A percentile compares a stretch with the other conserved stretches of the same genome.
These are phyloP conservation scores for Rhabdomys pumilio DNA, from an alignment of 2,797 vertebrate genomes.

Conservation along the genomic window DNA sequence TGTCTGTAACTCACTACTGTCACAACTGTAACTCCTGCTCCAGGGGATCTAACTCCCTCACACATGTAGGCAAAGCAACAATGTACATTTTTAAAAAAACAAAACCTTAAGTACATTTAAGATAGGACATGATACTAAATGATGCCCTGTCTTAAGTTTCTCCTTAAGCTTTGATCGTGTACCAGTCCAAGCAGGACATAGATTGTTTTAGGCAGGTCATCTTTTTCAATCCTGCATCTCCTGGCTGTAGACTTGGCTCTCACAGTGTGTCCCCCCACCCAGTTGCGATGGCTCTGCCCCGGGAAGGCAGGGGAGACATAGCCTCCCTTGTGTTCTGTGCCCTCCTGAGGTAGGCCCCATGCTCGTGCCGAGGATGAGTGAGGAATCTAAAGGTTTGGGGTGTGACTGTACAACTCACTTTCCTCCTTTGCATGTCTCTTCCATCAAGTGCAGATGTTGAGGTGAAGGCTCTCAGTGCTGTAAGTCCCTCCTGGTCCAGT, in stretches of 20 bases:
- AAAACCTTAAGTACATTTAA: not conserved
- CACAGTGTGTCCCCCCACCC: not conserved
- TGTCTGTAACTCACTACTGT: not conserved
- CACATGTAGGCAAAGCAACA: not conserved
- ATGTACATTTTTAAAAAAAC: not conserved
- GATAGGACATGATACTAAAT: not conserved
- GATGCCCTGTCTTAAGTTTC: not conserved
- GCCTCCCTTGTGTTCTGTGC: not conserved
- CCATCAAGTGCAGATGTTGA: not conserved
- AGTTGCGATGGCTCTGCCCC: not conserved
- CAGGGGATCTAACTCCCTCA: not conserved
- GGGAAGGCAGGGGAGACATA: constrained; percentile 7
- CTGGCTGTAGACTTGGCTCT: not conserved
- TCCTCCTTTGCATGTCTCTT: constrained; percentile 37
- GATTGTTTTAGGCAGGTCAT: constrained; percentile 39
- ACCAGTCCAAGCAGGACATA: not conserved
- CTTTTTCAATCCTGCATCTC: not conserved
- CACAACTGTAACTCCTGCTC: not conserved
- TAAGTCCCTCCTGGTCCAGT: not conserved
- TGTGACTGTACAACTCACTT: not conserved
- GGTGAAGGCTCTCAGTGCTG: not conserved
- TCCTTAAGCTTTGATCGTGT: not conserved
- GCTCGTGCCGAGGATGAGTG: constrained; percentile 17
- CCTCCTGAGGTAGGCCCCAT: constrained; percentile 14
- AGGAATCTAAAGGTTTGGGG: not conserved